These are phyloP conservation scores for Terebella lapidaria DNA, from an alignment of 2,888 invertebrate species.

Conservation along the genomic window DNA sequence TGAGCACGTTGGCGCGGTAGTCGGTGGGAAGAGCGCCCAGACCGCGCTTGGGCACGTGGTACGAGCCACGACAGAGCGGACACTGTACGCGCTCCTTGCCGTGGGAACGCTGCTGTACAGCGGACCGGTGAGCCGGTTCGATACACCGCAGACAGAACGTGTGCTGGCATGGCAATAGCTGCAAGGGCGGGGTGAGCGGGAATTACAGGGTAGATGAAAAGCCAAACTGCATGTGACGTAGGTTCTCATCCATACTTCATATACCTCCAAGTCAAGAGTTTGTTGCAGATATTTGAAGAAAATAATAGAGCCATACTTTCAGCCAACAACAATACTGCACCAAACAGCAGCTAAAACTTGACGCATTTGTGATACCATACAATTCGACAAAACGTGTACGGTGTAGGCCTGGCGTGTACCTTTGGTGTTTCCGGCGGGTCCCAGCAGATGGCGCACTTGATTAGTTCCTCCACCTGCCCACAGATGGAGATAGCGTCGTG, in stretches of 20 bases:
- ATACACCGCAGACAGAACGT: not conserved
- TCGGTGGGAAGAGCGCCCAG: not conserved
- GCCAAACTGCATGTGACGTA: no score
- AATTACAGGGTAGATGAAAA: no score
- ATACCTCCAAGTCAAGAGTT: no score
- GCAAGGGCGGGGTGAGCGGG: not conserved
- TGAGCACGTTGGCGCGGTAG: not conserved
- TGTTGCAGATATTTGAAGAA: no score
- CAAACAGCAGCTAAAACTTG: no score
- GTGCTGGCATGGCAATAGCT: not conserved
- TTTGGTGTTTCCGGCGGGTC: not conserved
- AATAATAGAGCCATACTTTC: no score
- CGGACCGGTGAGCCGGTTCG: not conserved
- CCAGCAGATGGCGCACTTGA: not conserved
- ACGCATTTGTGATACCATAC: no score
- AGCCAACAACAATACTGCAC: no score
- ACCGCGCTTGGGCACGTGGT: not conserved
- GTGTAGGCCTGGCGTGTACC: no score
- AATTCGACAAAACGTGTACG: no score
- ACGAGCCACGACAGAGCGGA: not conserved
- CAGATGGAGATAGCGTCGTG: not conserved
- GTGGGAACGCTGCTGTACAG: not conserved
- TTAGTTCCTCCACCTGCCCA: not conserved
- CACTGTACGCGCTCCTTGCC: not conserved
- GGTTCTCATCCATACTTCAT: no score